Evolutionary conservation across 2,888 invertebrate species (phyloP), one percentile per base, ranked within the genome.

Genomic region (Apamea crenata): DNA sequence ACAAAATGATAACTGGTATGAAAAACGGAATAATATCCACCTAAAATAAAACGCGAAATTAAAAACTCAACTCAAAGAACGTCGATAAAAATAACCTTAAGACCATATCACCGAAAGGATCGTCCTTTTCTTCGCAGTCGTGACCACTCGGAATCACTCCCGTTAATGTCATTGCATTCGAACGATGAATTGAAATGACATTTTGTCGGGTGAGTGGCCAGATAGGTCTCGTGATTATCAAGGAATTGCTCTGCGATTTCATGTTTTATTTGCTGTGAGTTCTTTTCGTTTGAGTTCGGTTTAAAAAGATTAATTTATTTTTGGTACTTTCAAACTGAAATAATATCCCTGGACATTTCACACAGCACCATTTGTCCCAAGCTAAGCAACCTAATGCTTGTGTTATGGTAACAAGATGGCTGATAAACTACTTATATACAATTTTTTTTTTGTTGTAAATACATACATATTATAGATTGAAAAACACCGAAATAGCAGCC

Each of bases 121-220:
- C 77, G 74, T 84, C 82, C 82, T 73, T 81, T 82, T 83, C 85
- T 80, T 32, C 44, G 63, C 12, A 74, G 72, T 85, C 83, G 81
- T 81, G 82, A 77, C 69, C 88, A 78, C 50, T 87, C 77, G 77
- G 86, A 88, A 81, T 86, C 87, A 90, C 79, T 85, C 83, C 61
- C 74, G 87, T 87, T 90, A 90, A 91, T 87, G 91, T 91, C 90
- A 88, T 69, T 85, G 88, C 86, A 88, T 86, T 91, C 79, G 82
- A 53, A 89, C 80, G 86, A 83, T 85, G 86, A 92, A 91, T 91
- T 88, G 91, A 88, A 88, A 88, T 89, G 92, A 92, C 92, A 92
- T 90, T 91, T 91, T 86, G 84, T 88, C 87, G 82, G 86, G 84
- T 90, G 89, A 90, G 82, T 87, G 89, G 74, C 82, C 88, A 86